phyloP scores from a whole-genome alignment of 1,140 invertebrate genomes.

The Conus betulinus region DNA sequence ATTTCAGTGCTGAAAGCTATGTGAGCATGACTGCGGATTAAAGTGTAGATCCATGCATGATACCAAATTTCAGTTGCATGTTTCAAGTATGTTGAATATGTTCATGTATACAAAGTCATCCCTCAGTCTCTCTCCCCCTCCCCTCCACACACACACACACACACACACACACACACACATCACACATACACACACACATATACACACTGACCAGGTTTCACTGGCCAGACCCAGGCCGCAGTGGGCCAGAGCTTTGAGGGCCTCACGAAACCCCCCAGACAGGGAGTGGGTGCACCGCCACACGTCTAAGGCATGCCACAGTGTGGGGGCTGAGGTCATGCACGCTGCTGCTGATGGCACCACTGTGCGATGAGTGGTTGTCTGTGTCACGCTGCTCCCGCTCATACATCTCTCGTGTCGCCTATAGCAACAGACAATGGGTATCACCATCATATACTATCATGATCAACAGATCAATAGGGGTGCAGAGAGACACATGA shows the following conservation, averaged over 20 bases:
- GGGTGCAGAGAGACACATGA: no score
- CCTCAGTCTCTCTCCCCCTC: no score
- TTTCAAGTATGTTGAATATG: no score
- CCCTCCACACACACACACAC: not conserved
- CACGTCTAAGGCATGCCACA: conserved; percentile 76
- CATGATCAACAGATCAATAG: no score
- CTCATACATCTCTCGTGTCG: conserved; percentile 43
- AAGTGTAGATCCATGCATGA: no score
- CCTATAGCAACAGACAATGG: conserved; percentile 16
- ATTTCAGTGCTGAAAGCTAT: no score
- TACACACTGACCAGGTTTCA: conserved; percentile 69
- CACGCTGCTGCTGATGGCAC: conserved; percentile 72
- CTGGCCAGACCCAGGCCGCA: conserved; percentile 70
- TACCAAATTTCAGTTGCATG: no score
- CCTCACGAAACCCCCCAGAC: conserved; percentile 63
- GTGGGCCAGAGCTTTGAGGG: conserved; percentile 64
- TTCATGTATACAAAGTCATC: no score
- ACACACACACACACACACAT: not conserved
- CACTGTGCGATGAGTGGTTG: conserved; percentile 54
- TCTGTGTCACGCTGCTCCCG: conserved; percentile 39
- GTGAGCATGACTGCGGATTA: no score
- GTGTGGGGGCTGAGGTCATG: conserved; percentile 73
- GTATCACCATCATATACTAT: no score
- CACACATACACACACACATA: not conserved
- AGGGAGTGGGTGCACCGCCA: conserved; percentile 71